Evolutionary conservation across 2,113 vertebrate species (phyloP).

Genomic region (Plecturocebus donacophilus): DNA sequence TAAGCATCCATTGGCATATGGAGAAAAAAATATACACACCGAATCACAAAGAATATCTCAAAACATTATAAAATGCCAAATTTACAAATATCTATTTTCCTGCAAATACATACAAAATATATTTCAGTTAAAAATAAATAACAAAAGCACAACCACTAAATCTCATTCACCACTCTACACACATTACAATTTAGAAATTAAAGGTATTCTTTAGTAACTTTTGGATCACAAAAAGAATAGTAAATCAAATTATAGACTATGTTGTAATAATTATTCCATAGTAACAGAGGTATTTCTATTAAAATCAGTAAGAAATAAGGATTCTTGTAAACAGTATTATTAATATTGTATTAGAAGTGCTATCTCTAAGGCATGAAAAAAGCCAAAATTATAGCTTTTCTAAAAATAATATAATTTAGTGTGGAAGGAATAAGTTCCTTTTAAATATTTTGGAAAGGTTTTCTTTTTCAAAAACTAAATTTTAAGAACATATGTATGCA

Average conservation of each 20-base stretch:
- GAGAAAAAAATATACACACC: neutral
- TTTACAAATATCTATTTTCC: neutral
- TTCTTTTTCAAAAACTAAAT: neutral
- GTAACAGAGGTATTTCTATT: neutral
- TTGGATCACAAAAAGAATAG: neutral
- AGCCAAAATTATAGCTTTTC: neutral
- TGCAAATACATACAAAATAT: neutral
- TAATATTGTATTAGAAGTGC: neutral
- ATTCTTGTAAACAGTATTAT: neutral
- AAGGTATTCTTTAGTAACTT: neutral
- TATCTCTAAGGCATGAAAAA: neutral
- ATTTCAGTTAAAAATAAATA: neutral
- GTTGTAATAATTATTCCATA: neutral
- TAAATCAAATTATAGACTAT: neutral
- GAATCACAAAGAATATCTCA: neutral
- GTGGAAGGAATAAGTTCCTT: neutral
- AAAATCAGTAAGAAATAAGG: neutral
- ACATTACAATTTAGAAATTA: neutral
- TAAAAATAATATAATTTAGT: neutral
- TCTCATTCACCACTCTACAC: neutral
- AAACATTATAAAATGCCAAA: neutral
- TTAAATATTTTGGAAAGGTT: neutral
- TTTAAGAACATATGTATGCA: neutral
- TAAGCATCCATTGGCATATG: neutral
- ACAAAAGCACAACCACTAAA: neutral